phyloP scores from a whole-genome alignment of 2,797 vertebrate species.

The Rhinoraja longicauda region DNA sequence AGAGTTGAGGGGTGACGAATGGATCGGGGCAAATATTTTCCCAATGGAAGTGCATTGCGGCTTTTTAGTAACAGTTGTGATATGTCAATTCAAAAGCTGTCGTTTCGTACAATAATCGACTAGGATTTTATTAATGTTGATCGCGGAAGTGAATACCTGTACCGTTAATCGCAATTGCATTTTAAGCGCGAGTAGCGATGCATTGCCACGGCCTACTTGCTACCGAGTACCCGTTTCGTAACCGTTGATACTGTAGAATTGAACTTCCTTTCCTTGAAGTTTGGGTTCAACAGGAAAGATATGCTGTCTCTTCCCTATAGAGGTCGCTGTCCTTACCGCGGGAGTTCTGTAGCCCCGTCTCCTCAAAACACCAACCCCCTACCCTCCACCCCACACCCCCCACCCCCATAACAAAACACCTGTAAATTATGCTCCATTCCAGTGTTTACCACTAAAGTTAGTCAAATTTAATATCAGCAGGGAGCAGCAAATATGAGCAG shows the following conservation, averaged over 20 bases:
- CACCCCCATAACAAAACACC: neutral
- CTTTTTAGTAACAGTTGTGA: neutral
- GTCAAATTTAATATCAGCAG: neutral
- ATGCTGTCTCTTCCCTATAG: neutral
- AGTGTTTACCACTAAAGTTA: too few species aligned
- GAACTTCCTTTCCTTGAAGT: neutral
- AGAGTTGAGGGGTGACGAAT: neutral
- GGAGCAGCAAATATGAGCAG: neutral
- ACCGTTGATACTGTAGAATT: neutral
- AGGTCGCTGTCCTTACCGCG: neutral
- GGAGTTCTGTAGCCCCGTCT: neutral
- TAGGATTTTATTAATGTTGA: neutral
- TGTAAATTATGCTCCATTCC: neutral
- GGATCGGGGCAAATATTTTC: neutral
- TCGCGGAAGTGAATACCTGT: neutral
- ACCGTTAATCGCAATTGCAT: neutral
- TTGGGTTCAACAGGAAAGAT: neutral
- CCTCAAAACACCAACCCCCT: neutral
- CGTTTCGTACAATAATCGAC: neutral
- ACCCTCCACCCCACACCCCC: too few species aligned
- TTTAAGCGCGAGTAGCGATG: neutral
- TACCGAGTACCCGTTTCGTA: neutral
- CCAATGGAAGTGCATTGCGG: neutral
- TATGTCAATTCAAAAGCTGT: neutral
- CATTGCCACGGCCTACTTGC: neutral